Percentiles rank a stretch among this genome's conserved stretches.
Conservation (phyloP, 2,113 vertebrate genomes). For the Halcyon malimbica region DNA sequence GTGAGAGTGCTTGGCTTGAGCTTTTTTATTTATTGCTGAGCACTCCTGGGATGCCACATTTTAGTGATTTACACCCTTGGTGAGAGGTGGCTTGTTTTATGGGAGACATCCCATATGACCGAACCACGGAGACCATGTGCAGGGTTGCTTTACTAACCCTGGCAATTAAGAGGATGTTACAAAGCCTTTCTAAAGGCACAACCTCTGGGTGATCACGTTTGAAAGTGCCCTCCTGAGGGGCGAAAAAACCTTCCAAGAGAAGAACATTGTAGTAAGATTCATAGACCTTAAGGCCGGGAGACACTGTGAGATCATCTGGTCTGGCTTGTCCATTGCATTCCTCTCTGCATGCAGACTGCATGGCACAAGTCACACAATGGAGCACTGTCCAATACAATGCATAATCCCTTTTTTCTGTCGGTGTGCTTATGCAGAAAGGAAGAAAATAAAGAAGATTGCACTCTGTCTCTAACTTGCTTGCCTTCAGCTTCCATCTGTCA, state of each 20-base stretch:
- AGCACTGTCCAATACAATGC: neutral
- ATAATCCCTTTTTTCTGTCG: neutral
- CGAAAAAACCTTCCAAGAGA: neutral
- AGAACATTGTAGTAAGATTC: neutral
- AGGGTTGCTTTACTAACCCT: neutral
- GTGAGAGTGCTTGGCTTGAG: neutral
- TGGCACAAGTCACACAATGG: accelerated
- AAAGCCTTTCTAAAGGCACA: neutral
- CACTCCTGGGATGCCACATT: neutral
- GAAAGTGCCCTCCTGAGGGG: neutral
- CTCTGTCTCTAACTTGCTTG: neutral
- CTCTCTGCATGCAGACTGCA: neutral
- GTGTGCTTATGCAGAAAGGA: neutral
- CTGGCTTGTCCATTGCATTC: neutral
- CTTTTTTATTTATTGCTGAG: constrained; percentile 20
- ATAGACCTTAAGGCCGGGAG: neutral
- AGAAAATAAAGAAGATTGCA: neutral
- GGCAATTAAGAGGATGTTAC: neutral
- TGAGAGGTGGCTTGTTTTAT: neutral
- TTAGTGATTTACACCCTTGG: neutral
- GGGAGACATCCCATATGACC: neutral
- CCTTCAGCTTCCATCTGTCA: neutral
- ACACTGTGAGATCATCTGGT: neutral
- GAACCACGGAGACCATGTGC: neutral
- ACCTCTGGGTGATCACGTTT: neutral